A percentile compares a stretch with the other conserved stretches of the same genome.
Evolutionary conservation across 1,140 invertebrate species (phyloP).

Genomic region (Hermetia illucens): DNA sequence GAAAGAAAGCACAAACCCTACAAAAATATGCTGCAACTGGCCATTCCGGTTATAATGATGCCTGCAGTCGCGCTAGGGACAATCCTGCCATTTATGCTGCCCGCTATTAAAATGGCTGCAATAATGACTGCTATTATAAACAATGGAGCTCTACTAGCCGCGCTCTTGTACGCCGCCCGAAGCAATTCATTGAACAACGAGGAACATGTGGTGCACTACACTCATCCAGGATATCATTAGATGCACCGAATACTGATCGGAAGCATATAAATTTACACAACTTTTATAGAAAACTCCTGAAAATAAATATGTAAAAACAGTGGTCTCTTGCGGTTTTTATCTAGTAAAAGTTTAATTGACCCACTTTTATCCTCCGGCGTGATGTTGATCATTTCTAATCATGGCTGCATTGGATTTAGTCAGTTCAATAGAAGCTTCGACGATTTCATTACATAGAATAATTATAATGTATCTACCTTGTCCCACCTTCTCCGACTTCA

Average conservation of each 20-base stretch:
- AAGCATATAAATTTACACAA: neutral
- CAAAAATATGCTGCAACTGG: constrained; percentile 20
- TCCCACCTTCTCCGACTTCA: too few relatives aligned
- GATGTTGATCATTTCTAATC: too few relatives aligned
- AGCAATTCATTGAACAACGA: constrained; percentile 7
- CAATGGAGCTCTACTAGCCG: constrained; percentile 26
- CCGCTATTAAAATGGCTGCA: constrained; percentile 28
- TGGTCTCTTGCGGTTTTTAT: neutral
- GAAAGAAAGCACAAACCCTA: neutral
- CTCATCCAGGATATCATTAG: constrained; percentile 5
- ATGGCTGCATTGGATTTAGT: too few relatives aligned
- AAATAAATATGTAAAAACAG: neutral
- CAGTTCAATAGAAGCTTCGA: too few relatives aligned
- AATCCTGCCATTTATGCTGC: constrained; percentile 22
- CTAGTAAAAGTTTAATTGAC: too few relatives aligned
- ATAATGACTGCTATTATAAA: constrained; percentile 25
- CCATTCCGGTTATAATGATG: constrained; percentile 24
- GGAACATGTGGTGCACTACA: constrained; percentile 3
- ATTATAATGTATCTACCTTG: too few relatives aligned
- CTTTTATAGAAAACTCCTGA: neutral
- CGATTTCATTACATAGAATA: too few relatives aligned
- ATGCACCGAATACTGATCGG: neutral
- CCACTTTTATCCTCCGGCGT: too few relatives aligned
- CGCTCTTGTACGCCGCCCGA: constrained; percentile 20
- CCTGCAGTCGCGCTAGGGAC: constrained; percentile 23